Evolutionary conservation across 1,140 invertebrate genomes (phyloP).

Genomic region (Lanistes nyassanus): DNA sequence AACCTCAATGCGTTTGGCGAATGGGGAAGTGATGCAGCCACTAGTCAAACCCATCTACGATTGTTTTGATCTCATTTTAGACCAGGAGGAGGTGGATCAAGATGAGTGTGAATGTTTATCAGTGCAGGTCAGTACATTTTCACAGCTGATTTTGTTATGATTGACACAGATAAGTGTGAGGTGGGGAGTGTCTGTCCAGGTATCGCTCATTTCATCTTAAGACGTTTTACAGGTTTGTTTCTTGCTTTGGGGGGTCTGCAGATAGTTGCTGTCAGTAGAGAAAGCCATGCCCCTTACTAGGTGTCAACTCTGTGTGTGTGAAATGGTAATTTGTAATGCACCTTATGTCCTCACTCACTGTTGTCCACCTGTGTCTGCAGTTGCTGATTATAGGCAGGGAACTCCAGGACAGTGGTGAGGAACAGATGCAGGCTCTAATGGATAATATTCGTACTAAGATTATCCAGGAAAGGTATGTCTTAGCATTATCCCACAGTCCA

Average conservation of each 20-base stretch:
- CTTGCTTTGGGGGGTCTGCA: too few species aligned
- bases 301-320: too few species aligned
- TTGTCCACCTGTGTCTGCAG: slow-evolving; percentile 13
- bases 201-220: too few species aligned
- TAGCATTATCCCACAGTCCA: not conserved
- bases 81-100: slow-evolving; percentile 16
- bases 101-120: slow-evolving; percentile 41
- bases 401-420: slow-evolving; percentile 31
- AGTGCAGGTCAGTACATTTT: slow-evolving; percentile 32
- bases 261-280: too few species aligned
- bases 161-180: too few species aligned
- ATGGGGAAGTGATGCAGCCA: slow-evolving; percentile 39
- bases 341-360: too few species aligned
- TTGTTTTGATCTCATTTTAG: slow-evolving; percentile 37
- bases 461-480: slow-evolving; percentile 35
- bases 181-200: too few species aligned
- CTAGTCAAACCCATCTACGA: slow-evolving; percentile 39
- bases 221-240: too few species aligned
- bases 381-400: slow-evolving; percentile 39
- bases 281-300: too few species aligned
- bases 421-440: slow-evolving; percentile 36
- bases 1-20: slow-evolving; percentile 37
- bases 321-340: too few species aligned
- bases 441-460: slow-evolving; percentile 35
- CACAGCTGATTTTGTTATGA: too few species aligned